Conservation (phyloP, 2,888 invertebrate genomes). For the Syrphus vitripennis region DNA sequence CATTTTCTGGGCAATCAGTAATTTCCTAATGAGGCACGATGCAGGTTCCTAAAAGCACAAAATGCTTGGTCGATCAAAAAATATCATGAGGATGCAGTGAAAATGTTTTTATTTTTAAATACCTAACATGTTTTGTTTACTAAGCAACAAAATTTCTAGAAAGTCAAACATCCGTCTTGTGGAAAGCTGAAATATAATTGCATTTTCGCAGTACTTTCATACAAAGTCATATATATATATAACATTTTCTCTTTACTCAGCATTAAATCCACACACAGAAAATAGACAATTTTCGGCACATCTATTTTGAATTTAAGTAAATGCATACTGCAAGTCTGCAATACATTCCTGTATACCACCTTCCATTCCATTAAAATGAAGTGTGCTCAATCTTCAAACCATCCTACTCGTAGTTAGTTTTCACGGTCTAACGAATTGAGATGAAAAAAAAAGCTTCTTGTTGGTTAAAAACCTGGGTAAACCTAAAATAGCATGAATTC, state of each 20-base stretch:
- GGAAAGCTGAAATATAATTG: not conserved
- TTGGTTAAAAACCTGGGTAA: not conserved
- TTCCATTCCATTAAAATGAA: not conserved
- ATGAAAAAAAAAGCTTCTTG: not conserved
- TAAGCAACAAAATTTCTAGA: too few relatives aligned
- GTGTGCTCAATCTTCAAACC: not conserved
- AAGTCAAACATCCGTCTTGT: too few relatives aligned
- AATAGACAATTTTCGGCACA: not conserved
- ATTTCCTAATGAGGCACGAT: too few relatives aligned
- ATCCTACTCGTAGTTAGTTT: not conserved
- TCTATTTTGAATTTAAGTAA: not conserved
- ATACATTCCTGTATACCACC: not conserved
- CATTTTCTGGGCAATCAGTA: too few relatives aligned
- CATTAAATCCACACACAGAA: not conserved
- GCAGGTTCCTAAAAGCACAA: too few relatives aligned
- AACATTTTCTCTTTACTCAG: too few relatives aligned
- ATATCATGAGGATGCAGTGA: too few relatives aligned
- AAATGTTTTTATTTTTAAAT: too few relatives aligned
- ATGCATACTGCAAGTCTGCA: too few relatives aligned
- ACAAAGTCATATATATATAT: too few relatives aligned
- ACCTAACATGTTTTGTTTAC: too few relatives aligned
- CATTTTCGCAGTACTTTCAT: not conserved
- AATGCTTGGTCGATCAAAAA: too few relatives aligned
- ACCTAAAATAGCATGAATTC: conserved; percentile 7
- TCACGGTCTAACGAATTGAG: not conserved